Evolutionary conservation across 1,140 invertebrate species (phyloP).

Genomic region (Platorchestia sp.): DNA sequence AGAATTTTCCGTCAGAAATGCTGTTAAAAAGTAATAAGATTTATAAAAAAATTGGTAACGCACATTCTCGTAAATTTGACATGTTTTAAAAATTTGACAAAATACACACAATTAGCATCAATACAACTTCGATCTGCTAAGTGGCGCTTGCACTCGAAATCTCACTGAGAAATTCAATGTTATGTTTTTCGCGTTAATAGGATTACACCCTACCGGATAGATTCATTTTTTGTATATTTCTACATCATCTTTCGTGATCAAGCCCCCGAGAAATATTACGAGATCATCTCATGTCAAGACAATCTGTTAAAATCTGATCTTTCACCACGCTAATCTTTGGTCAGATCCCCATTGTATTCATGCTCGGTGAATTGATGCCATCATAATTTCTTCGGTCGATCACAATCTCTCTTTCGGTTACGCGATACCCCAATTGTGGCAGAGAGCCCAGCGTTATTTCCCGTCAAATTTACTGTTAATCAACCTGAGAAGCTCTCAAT

Average conservation of each 20-base stretch:
- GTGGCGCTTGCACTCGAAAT: no score
- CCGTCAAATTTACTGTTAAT: conserved; percentile 39
- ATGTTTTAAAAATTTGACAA: no score
- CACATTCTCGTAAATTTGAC: no score
- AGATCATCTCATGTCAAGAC: background rate
- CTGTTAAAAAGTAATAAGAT: no score
- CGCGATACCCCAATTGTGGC: background rate
- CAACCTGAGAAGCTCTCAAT: conserved; percentile 45
- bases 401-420: conserved; percentile 6
- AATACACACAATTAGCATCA: no score
- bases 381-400: conserved; percentile 24
- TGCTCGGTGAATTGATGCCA: background rate
- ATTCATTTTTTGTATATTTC: background rate
- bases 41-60: no score
- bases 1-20: no score
- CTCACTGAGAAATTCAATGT: no score
- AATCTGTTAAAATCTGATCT: background rate
- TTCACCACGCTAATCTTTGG: background rate
- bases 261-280: background rate
- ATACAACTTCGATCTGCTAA: no score
- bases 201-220: background rate
- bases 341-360: conserved; percentile 10
- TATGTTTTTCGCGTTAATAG: no score
- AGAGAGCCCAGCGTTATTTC: background rate
- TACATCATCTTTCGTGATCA: background rate